Evolutionary conservation across 35 echinoderm and acorn worm species (phyloP).

Genomic region (Ophiothrix spiculata): DNA sequence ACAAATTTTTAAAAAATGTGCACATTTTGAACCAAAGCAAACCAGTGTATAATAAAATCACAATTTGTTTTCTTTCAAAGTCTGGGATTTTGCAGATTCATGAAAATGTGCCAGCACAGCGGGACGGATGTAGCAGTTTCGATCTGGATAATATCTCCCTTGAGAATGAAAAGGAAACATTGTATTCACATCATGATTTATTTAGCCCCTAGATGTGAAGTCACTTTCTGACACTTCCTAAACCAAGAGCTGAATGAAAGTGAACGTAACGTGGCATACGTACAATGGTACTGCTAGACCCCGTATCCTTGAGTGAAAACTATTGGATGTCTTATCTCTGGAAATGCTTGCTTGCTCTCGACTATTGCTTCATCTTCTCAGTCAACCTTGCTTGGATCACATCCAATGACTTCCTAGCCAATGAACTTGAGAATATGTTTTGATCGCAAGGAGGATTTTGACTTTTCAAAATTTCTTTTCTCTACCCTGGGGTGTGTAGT

Average conservation of each 20-base stretch:
- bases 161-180: not conserved
- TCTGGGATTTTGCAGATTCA: too few relatives aligned
- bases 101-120: too few relatives aligned
- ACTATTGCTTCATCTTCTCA: not conserved
- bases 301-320: not conserved
- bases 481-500: not conserved
- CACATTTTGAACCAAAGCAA: too few relatives aligned
- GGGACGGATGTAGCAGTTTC: too few relatives aligned
- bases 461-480: not conserved
- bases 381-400: not conserved
- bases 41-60: too few relatives aligned
- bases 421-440: not conserved
- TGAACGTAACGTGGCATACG: not conserved
- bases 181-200: not conserved
- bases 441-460: not conserved
- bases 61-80: too few relatives aligned
- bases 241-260: not conserved
- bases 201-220: not conserved
- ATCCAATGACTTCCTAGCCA: not conserved
- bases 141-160: not conserved
- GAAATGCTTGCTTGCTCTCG: not conserved
- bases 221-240: constrained; percentile 6
- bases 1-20: too few relatives aligned
- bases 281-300: constrained; percentile 3
- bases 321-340: not conserved